A percentile compares a stretch with the other conserved stretches of the same genome.
Conservation (phyloP, 2,888 invertebrate species). For the Keiferia lycopersicella region DNA sequence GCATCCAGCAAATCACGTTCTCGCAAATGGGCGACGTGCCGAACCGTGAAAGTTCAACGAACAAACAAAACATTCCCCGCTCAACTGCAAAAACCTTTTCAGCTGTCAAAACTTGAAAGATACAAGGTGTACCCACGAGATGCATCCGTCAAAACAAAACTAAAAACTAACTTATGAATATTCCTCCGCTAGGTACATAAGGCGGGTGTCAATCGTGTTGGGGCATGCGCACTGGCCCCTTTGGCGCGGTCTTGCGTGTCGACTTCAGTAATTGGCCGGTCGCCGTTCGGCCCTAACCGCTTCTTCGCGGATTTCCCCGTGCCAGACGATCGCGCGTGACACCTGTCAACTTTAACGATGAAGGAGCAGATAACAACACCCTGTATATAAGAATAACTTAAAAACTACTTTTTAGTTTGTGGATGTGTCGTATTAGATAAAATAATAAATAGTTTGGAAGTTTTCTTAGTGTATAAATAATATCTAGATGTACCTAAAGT, state of each 20-base stretch:
- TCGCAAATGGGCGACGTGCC: background rate
- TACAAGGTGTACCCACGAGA: conserved; percentile 41
- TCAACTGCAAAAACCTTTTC: conserved; percentile 19
- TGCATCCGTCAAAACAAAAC: conserved; percentile 66
- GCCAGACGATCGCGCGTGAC: conserved; percentile 38
- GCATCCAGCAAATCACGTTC: background rate
- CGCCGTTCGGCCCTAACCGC: conserved; percentile 52
- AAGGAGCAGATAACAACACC: conserved; percentile 41
- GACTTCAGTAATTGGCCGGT: conserved; percentile 73
- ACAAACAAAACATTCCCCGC: background rate
- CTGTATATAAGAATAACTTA: conserved; percentile 29
- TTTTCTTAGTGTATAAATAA: conserved; percentile 23
- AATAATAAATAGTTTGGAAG: conserved; percentile 24
- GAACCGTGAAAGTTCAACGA: background rate
- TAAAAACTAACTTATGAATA: conserved; percentile 75
- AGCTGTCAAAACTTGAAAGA: conserved; percentile 24
- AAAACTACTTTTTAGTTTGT: conserved; percentile 22
- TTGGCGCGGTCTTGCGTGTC: conserved; percentile 58
- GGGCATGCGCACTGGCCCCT: conserved; percentile 64
- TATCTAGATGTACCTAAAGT: background rate
- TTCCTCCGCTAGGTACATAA: conserved; percentile 57
- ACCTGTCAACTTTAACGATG: conserved; percentile 41
- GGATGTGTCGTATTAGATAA: conserved; percentile 31
- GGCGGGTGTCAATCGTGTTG: conserved; percentile 65
- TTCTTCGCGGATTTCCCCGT: conserved; percentile 37